Conservation (phyloP, 2,888 invertebrate species). For the Tineola bisselliella region DNA sequence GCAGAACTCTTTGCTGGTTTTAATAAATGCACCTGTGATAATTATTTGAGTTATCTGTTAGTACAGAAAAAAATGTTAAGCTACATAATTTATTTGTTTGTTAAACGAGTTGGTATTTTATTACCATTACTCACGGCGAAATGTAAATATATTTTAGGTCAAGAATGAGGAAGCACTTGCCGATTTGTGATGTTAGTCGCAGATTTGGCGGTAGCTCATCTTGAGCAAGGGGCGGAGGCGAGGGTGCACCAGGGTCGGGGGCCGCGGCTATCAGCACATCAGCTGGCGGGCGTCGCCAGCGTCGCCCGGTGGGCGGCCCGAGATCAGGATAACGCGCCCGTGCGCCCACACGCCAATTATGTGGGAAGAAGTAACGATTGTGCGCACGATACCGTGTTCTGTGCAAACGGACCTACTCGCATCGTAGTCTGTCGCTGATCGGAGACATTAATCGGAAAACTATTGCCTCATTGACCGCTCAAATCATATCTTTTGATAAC, state of each 20-base stretch:
- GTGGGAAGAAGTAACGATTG: slow-evolving; percentile 65
- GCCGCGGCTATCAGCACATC: slow-evolving; percentile 42
- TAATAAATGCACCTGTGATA: not conserved
- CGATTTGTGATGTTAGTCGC: not conserved
- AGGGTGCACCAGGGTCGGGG: not conserved
- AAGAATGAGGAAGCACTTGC: not conserved
- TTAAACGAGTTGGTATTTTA: not conserved
- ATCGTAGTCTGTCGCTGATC: slow-evolving; percentile 28
- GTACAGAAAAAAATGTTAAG: not conserved
- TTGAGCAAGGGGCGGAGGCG: not conserved
- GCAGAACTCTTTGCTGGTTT: not conserved
- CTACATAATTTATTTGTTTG: not conserved
- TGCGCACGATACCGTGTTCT: slow-evolving; percentile 38
- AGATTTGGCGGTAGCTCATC: slow-evolving; percentile 6
- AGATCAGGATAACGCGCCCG: slow-evolving; percentile 56
- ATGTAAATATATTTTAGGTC: not conserved
- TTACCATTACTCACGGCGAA: not conserved
- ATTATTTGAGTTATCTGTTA: not conserved
- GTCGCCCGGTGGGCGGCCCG: slow-evolving; percentile 43
- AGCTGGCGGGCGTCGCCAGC: slow-evolving; percentile 37
- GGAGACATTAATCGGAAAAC: slow-evolving; percentile 49
- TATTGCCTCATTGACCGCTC: slow-evolving; percentile 28
- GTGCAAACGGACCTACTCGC: slow-evolving; percentile 42
- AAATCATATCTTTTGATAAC: not conserved
- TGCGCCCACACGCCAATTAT: slow-evolving; percentile 66